Conservation (phyloP, 2,888 invertebrate species). For the Cybosia mesomella region DNA sequence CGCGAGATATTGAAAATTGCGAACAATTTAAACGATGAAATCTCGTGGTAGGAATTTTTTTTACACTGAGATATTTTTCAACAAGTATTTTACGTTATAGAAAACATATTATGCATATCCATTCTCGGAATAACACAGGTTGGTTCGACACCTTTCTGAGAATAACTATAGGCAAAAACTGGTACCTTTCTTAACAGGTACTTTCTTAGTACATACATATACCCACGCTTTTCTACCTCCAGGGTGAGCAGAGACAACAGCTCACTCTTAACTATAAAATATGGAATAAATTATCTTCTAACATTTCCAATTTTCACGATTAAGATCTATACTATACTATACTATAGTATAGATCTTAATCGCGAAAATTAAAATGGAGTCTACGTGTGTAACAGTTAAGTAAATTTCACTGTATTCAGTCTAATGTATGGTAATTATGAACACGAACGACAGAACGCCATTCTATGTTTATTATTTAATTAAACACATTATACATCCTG, state of each 20-base stretch:
- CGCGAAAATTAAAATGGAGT: background rate
- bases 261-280: background rate
- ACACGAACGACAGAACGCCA: conserved; percentile 7
- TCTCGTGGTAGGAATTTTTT: background rate
- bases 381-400: conserved; percentile 4
- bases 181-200: background rate
- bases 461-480: background rate
- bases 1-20: background rate
- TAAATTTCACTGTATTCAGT: conserved; percentile 8
- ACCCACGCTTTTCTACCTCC: background rate
- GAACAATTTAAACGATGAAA: background rate
- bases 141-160: background rate
- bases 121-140: background rate
- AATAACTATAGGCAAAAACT: background rate
- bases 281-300: background rate
- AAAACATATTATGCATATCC: too few species aligned
- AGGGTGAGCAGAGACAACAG: background rate
- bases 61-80: background rate
- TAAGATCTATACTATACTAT: too few species aligned
- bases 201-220: background rate
- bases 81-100: background rate
- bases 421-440: conserved; percentile 14
- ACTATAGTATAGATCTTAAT: background rate
- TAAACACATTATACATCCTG: background rate
- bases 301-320: background rate